Evolutionary conservation across 2,113 vertebrate species (phyloP).

Genomic region (Labeo catla): DNA sequence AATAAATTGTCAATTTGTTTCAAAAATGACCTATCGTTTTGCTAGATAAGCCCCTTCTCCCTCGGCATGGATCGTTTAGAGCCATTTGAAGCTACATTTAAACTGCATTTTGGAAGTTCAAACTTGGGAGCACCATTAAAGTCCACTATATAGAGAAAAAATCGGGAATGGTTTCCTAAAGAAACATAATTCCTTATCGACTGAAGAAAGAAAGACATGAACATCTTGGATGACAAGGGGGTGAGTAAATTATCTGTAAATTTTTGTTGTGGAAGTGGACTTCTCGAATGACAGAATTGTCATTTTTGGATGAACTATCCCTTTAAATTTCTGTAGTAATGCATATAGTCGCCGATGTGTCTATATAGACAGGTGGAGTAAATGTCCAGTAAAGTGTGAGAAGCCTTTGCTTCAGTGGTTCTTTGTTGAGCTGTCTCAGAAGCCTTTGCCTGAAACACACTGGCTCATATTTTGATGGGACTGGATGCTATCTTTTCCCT

Average conservation of each 20-base stretch:
- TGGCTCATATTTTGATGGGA: conserved; percentile 35
- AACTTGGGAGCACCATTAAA: no score
- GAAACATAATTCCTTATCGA: no score
- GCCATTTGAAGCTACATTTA: no score
- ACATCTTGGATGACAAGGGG: background rate
- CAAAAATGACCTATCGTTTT: no score
- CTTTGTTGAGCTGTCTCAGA: conserved; percentile 41
- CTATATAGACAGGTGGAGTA: background rate
- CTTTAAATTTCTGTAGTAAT: background rate
- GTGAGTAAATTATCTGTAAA: background rate
- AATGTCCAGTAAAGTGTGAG: background rate
- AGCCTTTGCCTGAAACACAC: conserved; percentile 36
- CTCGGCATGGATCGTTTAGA: no score
- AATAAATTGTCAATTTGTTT: no score
- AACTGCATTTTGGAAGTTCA: no score
- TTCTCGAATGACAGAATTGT: background rate
- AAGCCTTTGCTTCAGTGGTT: conserved; percentile 30
- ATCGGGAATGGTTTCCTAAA: no score
- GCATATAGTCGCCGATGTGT: background rate
- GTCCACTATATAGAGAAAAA: no score
- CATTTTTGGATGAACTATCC: background rate
- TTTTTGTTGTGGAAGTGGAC: no score
- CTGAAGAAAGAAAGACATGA: no score
- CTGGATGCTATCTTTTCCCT: conserved; percentile 31
- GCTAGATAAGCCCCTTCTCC: no score